Evolutionary conservation across 2,797 vertebrate genomes (phyloP).

Genomic region (Macroramphosus scolopax): DNA sequence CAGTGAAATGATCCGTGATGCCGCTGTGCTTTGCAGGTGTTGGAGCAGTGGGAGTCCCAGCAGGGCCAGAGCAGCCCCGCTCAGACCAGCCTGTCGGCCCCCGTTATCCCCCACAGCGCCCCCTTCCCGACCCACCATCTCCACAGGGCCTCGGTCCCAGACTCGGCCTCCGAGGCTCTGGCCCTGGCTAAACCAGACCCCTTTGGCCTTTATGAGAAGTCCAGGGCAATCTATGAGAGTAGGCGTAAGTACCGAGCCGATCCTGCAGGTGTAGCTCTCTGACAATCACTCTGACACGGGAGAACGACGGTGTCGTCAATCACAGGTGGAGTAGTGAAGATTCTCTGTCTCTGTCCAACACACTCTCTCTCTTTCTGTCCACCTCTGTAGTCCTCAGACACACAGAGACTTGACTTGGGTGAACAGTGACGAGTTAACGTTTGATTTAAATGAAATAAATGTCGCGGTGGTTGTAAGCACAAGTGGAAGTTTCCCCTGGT

Average conservation of each 20-base stretch:
- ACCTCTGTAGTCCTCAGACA: too few relatives aligned
- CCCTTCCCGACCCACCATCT: constrained; percentile 85
- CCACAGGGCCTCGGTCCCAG: constrained; percentile 91
- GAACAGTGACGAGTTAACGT: too few relatives aligned
- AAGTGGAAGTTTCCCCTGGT: too few relatives aligned
- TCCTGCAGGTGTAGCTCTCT: constrained; percentile 22
- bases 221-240: constrained; percentile 97
- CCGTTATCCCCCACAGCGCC: constrained; percentile 85
- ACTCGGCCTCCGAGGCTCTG: constrained; percentile 89
- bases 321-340: constrained; percentile 20
- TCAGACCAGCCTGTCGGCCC: constrained; percentile 89
- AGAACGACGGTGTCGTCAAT: constrained; percentile 2
- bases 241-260: constrained; percentile 91
- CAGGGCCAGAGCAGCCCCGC: constrained; percentile 87
- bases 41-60: constrained; percentile 92
- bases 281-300: constrained; percentile 6
- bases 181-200: constrained; percentile 93
- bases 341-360: constrained; percentile 9
- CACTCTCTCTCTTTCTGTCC: not conserved
- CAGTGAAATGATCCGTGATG: constrained; percentile 55
- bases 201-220: constrained; percentile 96
- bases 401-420: not conserved
- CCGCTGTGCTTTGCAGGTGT: constrained; percentile 87
- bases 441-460: too few relatives aligned
- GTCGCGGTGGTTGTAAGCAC: too few relatives aligned